phyloP scores from a whole-genome alignment of 2,113 vertebrate species.

The Urocynchramus pylzowi region DNA sequence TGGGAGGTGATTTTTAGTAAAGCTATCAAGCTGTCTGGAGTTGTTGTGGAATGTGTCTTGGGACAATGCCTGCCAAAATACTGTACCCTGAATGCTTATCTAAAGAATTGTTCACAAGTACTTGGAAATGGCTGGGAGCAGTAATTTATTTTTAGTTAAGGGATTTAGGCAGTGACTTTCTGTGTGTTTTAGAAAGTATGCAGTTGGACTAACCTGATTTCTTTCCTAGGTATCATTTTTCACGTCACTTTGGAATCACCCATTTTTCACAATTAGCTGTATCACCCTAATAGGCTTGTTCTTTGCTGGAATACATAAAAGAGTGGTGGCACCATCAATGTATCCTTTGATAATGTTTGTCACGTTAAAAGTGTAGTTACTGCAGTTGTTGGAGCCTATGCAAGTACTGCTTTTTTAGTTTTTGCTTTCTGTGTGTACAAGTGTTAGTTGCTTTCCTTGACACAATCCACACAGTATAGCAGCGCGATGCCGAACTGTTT shows the following conservation, averaged over 20 bases:
- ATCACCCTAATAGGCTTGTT: slow-evolving; percentile 96
- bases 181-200: neutral
- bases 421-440: neutral
- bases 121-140: neutral
- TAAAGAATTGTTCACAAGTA: neutral
- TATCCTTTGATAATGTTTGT: slow-evolving; percentile 81
- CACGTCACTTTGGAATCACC: slow-evolving; percentile 97
- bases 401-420: neutral
- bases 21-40: neutral
- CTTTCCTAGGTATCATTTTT: slow-evolving; percentile 91
- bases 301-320: slow-evolving; percentile 98
- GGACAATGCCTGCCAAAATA: neutral
- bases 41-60: neutral
- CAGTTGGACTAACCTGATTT: neutral
- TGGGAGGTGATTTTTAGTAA: neutral
- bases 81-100: neutral
- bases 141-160: neutral
- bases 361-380: neutral
- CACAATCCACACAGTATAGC: slow-evolving; percentile 82
- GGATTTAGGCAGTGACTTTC: neutral
- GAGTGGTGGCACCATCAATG: slow-evolving; percentile 98
- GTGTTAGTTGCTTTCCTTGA: slow-evolving; percentile 73
- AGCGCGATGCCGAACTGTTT: slow-evolving; percentile 93
- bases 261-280: slow-evolving; percentile 98
- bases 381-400: neutral